Percentiles rank a stretch among this genome's conserved stretches.
phyloP scores from a whole-genome alignment of 1,140 invertebrate genomes.

The Papilio aristodemus region DNA sequence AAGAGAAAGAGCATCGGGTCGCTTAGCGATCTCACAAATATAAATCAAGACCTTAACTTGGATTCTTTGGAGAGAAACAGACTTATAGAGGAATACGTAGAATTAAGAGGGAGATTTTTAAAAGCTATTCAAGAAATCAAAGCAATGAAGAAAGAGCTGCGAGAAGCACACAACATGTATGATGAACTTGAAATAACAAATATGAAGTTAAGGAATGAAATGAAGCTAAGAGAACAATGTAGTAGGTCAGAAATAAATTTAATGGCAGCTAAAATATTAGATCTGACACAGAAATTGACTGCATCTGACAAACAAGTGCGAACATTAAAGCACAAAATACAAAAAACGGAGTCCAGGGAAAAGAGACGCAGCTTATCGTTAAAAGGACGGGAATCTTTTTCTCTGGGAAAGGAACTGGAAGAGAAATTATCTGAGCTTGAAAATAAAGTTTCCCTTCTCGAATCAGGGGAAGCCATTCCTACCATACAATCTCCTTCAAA shows the following conservation, averaged over 20 bases:
- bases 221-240: constrained; percentile 84
- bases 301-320: constrained; percentile 91
- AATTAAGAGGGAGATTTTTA: constrained; percentile 87
- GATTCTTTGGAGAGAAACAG: constrained; percentile 88
- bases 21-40: constrained; percentile 89
- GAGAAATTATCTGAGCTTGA: constrained; percentile 90
- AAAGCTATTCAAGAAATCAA: constrained; percentile 91
- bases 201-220: constrained; percentile 86
- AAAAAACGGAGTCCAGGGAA: constrained; percentile 88
- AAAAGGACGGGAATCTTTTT: constrained; percentile 89
- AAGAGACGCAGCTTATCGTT: constrained; percentile 89
- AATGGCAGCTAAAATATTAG: constrained; percentile 91
- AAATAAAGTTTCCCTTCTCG: constrained; percentile 86
- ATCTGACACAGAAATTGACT: constrained; percentile 89
- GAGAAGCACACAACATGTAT: constrained; percentile 89
- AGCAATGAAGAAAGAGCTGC: constrained; percentile 89
- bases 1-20: constrained; percentile 87
- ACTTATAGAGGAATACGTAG: constrained; percentile 89
- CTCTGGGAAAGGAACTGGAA: constrained; percentile 90
- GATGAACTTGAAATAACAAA: constrained; percentile 90
- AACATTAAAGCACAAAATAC: constrained; percentile 88
- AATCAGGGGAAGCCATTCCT: constrained; percentile 74
- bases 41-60: constrained; percentile 88
- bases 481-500: constrained; percentile 79
- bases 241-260: constrained; percentile 87